A percentile compares a stretch with the other conserved stretches of the same genome.
Conservation (phyloP, 2,113 vertebrate species). For the Leiothrix lutea region DNA sequence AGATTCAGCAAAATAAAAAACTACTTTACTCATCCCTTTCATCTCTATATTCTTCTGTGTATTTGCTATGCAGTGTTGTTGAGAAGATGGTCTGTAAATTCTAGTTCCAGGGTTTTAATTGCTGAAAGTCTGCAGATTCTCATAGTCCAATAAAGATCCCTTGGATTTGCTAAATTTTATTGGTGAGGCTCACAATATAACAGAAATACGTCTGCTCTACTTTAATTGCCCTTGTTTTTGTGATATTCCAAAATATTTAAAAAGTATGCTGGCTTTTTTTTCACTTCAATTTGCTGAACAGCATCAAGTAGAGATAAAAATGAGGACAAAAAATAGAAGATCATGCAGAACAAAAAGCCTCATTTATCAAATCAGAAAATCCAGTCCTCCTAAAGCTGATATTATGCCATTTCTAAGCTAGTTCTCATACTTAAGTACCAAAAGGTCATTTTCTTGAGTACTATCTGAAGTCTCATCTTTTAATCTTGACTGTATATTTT, state of each 20-base stretch:
- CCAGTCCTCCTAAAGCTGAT: not conserved
- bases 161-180: not conserved
- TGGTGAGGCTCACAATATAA: not conserved
- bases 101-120: not conserved
- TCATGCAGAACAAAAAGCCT: not conserved
- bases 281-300: not conserved
- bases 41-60: not conserved
- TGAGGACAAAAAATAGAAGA: not conserved
- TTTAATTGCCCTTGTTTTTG: not conserved
- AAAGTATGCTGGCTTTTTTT: not conserved
- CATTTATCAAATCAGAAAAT: slow-evolving; percentile 9
- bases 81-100: not conserved
- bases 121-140: not conserved
- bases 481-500: slow-evolving; percentile 30
- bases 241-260: not conserved
- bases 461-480: not conserved
- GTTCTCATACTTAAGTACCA: not conserved
- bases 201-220: not conserved
- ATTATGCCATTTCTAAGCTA: not conserved
- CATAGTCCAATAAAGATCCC: not conserved
- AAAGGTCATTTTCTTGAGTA: slow-evolving; percentile 20
- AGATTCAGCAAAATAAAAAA: not conserved
- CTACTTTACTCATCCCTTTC: not conserved
- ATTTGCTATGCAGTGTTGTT: not conserved
- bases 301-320: not conserved